Percentiles rank a stretch among this genome's conserved stretches.
phyloP scores from a whole-genome alignment of 2,888 invertebrate species.

The Stenodema calcarata region DNA sequence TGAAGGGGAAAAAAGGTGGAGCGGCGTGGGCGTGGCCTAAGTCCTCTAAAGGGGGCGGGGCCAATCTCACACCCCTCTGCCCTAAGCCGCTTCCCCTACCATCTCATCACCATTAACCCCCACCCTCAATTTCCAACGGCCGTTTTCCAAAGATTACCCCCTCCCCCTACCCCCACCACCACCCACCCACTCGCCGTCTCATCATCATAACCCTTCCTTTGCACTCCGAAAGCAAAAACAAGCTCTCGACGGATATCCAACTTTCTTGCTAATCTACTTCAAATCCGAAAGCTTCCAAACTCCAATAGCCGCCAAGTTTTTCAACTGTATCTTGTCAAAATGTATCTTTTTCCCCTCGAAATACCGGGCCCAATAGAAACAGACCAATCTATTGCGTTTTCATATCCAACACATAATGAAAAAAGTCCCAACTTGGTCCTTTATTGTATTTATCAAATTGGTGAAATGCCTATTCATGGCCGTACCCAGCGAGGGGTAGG shows the following conservation, averaged over 20 bases:
- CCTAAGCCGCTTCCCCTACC: constrained; percentile 10
- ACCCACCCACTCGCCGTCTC: too few species aligned
- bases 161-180: too few species aligned
- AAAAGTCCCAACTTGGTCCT: too few species aligned
- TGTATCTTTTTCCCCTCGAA: too few species aligned
- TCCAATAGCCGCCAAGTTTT: too few species aligned
- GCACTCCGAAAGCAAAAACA: background rate
- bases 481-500: too few species aligned
- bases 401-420: too few species aligned
- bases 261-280: background rate
- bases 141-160: constrained; percentile 28
- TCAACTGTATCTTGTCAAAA: too few species aligned
- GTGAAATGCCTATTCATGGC: too few species aligned
- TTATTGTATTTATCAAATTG: too few species aligned
- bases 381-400: too few species aligned
- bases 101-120: background rate
- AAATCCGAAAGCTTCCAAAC: background rate
- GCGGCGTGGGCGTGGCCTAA: background rate
- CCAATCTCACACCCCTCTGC: background rate
- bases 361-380: too few species aligned
- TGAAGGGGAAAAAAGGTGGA: background rate
- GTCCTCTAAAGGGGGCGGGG: background rate
- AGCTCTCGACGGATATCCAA: background rate
- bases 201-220: background rate
- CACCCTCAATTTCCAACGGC: background rate